Base-by-base conservation (phyloP, 1,140 invertebrate genomes). In the Cyclina sinensis region DNA sequence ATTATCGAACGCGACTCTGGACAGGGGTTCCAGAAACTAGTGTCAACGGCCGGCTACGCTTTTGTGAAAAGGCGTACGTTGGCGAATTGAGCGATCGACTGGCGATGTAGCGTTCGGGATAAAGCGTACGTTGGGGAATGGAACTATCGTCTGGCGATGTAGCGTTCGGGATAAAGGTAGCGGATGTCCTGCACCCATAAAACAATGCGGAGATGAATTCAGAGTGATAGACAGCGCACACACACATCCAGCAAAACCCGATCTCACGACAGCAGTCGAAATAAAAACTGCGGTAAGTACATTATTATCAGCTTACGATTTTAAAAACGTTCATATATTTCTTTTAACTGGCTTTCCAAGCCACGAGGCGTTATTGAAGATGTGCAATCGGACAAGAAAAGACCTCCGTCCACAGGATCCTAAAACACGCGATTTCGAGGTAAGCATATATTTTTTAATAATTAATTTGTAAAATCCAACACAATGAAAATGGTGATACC, bases 21-120 rank as follows among this genome's bases (percentile, higher is more conserved):
- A n/a, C 54, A n/a, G 3, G 79, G 79, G 0, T 5, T 39, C 32
- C n/a, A 0, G 1, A 81, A 81, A n/a, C 0, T 81, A 30, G 57
- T 62, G 3, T 81, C 79, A 18, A 37, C 51, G 11, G 54, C 1
- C 30, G 79, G 79, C 7, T 81, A 81, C n/a, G 21, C 32, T 0
- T 81, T 37, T 24, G 79, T 81, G 27, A 39, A 24, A 7, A 81
- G 62, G 79, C 51, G 57, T 0, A 39, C 7, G 12, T 24, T 81
- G 4, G 35, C 14, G 57, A 62, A 59, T 11, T 51, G 51, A 21
- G 37, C 57, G 21, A 24, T 81, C n/a, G 30, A 81, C 9, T 81
- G 79, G 79, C 27, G 79, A 37, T 81, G 79, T 54, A 81, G 79
- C 2, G 51, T 65, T 14, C n/a, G n/a, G n/a, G n/a, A n/a, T n/a